phyloP scores from a whole-genome alignment of 2,888 invertebrate species.

The Temnothorax ravouxi region DNA sequence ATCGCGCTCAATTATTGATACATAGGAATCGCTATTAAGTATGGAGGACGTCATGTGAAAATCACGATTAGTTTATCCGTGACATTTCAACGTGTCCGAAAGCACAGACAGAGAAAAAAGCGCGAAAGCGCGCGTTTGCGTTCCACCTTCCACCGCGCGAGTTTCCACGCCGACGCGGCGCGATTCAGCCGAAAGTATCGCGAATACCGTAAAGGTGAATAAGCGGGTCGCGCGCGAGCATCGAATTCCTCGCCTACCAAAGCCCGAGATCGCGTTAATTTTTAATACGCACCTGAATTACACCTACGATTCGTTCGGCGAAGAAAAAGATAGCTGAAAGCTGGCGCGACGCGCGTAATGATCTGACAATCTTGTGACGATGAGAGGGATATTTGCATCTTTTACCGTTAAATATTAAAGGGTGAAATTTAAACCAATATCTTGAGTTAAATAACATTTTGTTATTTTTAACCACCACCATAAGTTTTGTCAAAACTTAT shows the following conservation, averaged over 20 bases:
- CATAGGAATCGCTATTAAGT: neutral
- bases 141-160: constrained; percentile 32
- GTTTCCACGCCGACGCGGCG: constrained; percentile 53
- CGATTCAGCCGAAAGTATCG: constrained; percentile 58
- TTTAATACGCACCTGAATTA: constrained; percentile 66
- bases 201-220: constrained; percentile 73
- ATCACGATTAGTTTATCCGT: neutral
- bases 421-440: too few relatives aligned
- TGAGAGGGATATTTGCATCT: constrained; percentile 1
- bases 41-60: neutral
- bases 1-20: neutral
- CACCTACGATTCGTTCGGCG: constrained; percentile 55
- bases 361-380: neutral
- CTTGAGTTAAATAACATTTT: too few relatives aligned
- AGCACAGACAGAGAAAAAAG: constrained; percentile 28
- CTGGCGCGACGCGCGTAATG: neutral
- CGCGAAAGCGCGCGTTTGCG: constrained; percentile 54
- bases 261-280: constrained; percentile 64
- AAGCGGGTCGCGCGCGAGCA: constrained; percentile 66
- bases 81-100: constrained; percentile 7
- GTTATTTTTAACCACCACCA: too few relatives aligned
- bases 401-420: too few relatives aligned
- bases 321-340: constrained; percentile 49
- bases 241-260: constrained; percentile 68
- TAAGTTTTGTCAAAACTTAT: too few relatives aligned